Evolutionary conservation across 2,797 vertebrate genomes (phyloP), one percentile per base, ranked within the genome.

Genomic region (Pangasius krempfi): DNA sequence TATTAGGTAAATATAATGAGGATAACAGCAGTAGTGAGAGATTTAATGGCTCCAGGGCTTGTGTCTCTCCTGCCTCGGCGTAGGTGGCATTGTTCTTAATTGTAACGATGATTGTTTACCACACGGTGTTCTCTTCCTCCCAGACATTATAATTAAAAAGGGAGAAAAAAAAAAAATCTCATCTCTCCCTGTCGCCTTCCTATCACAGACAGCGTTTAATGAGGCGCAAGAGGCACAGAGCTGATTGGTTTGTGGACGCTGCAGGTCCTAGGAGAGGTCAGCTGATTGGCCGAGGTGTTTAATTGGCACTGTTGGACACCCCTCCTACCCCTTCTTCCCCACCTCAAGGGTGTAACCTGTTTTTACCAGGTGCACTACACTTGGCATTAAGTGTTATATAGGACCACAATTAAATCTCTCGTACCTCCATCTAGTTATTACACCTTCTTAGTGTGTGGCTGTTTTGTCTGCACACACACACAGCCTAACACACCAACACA

Each of bases 71-170:
- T 84, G 68, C 86, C 70, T 93, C 73, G 47, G 87, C 40, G 93
- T 92, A 92, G 92, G 90, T 92, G 92, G 88, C 92, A 89, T 92
- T 93, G 93, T 88, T 89, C 95, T 93, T 94, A 93, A 93, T 95
- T 92, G 94, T 92, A 92, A 93, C 94, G 95, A 95, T 96, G 94
- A 95, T 95, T 96, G 95, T 96, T 96, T 96, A 96, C 94, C 92
- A 94, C 92, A 64, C 89, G 91, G 91, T 93, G 92, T 94, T 94
- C 93, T 92, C 93, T 93, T 94, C 90, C 87, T 94, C 93, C 93
- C 95, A 96, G 96, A 96, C 95, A 85, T 95, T 95, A 92, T 96
- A 95, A 97, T 97, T 96, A 92, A 96, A 95, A 95, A 95, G 93
- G 85, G 94, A 94, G 92, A 93, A 89, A 80, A 94, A 89, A 89